Conservation (phyloP, 2,888 invertebrate species). For the Mimas tiliae region DNA sequence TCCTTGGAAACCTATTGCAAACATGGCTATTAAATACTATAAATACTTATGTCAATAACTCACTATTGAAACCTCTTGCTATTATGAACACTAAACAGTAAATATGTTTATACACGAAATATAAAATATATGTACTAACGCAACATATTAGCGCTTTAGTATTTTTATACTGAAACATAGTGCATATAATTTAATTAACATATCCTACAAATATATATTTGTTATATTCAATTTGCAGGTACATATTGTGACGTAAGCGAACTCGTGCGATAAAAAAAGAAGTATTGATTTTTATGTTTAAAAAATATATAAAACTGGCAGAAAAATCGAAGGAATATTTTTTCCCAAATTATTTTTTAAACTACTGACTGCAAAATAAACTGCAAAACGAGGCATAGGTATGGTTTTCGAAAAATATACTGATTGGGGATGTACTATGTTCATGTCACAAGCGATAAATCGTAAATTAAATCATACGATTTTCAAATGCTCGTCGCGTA, state of each 20-base stretch:
- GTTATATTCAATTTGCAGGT: slow-evolving; percentile 15
- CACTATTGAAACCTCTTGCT: not conserved
- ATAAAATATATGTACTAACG: not conserved
- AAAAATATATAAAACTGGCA: too few relatives aligned
- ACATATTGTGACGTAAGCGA: not conserved
- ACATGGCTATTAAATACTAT: not conserved
- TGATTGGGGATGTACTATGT: too few relatives aligned
- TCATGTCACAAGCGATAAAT: not conserved
- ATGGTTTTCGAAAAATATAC: too few relatives aligned
- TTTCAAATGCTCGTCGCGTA: not conserved
- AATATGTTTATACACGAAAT: not conserved
- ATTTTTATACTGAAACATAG: slow-evolving; percentile 14
- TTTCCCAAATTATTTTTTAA: not conserved
- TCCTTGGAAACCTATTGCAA: too few relatives aligned
- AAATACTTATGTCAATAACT: not conserved
- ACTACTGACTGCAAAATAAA: not conserved
- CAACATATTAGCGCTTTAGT: slow-evolving; percentile 13
- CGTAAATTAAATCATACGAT: not conserved
- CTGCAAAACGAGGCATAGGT: too few relatives aligned
- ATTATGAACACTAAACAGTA: not conserved
- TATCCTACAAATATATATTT: slow-evolving; percentile 12
- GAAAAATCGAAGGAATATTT: too few relatives aligned
- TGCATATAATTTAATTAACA: slow-evolving; percentile 15
- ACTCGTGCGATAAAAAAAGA: too few relatives aligned
- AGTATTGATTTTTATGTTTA: too few relatives aligned